Evolutionary conservation across 2,797 vertebrate genomes (phyloP).

Genomic region (Schizopygopsis malacanthus): DNA sequence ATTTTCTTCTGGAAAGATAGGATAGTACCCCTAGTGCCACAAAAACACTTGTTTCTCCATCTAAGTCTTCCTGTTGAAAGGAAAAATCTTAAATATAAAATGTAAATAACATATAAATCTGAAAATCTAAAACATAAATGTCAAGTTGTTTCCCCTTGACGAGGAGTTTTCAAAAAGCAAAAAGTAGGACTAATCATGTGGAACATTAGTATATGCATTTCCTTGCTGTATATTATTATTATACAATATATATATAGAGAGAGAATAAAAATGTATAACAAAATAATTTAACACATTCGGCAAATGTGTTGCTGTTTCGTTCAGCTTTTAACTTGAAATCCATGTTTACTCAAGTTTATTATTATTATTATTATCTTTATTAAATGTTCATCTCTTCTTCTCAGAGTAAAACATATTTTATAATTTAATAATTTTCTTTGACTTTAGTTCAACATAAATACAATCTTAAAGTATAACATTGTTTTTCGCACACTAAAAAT

Average conservation of each 20-base stretch:
- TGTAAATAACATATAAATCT: neutral
- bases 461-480: neutral
- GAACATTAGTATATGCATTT: neutral
- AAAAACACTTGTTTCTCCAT: neutral
- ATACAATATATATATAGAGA: no score
- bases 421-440: neutral
- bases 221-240: neutral
- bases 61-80: neutral
- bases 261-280: no score
- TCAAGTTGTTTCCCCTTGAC: neutral
- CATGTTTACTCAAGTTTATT: neutral
- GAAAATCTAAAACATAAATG: neutral
- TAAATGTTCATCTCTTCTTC: neutral
- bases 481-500: no score
- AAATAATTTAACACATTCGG: neutral
- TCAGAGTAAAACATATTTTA: neutral
- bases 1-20: neutral
- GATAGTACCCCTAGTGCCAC: neutral
- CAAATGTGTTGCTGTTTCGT: neutral
- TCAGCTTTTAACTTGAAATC: neutral
- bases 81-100: neutral
- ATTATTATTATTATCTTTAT: neutral
- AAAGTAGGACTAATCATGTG: neutral
- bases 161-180: neutral
- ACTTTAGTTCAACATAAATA: neutral